Percentiles rank a stretch among this genome's conserved stretches.
These are phyloP conservation scores for Psephotus haematonotus DNA, from an alignment of 2,113 vertebrate genomes.

Conservation along the genomic window DNA sequence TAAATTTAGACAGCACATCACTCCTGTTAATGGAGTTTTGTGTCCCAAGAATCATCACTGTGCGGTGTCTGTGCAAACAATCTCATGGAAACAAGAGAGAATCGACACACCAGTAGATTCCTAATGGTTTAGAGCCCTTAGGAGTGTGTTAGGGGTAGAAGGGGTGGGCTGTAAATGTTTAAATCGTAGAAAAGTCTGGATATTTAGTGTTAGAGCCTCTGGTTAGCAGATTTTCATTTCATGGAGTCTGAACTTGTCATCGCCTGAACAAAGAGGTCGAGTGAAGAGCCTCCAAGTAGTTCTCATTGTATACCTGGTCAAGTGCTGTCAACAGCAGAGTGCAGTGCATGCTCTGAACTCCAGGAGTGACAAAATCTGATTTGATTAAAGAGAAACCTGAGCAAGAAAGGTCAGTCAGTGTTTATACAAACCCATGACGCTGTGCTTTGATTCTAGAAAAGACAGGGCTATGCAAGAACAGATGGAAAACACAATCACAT, in stretches of 20 bases:
- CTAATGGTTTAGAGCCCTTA: background rate
- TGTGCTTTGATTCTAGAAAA: background rate
- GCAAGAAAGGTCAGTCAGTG: background rate
- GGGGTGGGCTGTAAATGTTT: background rate
- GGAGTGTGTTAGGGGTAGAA: background rate
- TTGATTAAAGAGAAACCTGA: background rate
- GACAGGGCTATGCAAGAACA: background rate
- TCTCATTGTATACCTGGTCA: background rate
- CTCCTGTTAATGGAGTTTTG: conserved; percentile 35
- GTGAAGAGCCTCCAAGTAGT: background rate
- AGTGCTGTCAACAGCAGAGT: background rate
- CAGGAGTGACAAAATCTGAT: background rate
- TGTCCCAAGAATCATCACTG: background rate
- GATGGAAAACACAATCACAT: background rate
- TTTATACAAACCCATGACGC: background rate
- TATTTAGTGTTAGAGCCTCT: background rate
- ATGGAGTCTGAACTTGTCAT: background rate
- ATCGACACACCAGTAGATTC: background rate
- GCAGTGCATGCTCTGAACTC: background rate
- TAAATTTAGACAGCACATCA: conserved; percentile 43
- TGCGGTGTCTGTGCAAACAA: conserved; percentile 13
- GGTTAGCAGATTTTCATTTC: background rate
- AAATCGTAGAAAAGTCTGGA: background rate
- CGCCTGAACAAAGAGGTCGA: background rate
- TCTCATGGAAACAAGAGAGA: background rate